Base-by-base conservation (phyloP, 2,888 invertebrate genomes). In the Cephus nigrinus region DNA sequence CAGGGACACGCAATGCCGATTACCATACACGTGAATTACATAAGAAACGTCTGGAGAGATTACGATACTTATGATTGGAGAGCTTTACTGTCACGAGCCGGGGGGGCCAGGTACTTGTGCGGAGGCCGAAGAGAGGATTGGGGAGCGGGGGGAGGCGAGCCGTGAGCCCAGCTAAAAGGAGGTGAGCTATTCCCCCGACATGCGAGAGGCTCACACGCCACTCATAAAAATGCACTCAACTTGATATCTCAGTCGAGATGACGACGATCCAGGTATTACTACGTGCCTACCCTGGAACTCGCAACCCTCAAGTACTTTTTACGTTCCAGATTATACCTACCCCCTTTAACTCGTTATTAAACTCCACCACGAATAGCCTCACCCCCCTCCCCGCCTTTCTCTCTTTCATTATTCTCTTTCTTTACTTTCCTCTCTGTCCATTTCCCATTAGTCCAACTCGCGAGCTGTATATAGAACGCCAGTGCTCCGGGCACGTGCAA, bases 11-110 rank as follows among this genome's bases (percentile, higher is more conserved):
- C 89, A 85, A 88, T 84, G 82, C 80, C 85, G 82, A 86, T 85
- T 87, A 84, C 79, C 84, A 85, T 88, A 86, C 88, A 88, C 88
- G 88, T 87, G 90, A 88, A 90, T 89, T 89, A 88, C 88, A 86
- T 88, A 89, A 89, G 87, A 79, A 84, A 84, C 84, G 84, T 86
- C 84, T 86, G 83, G 84, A 87, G 40, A 40, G 88, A 89, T 88
- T 88, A 88, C 86, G 87, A 88, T 88, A 86, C 69, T 86, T 87
- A 79, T 85, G 86, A 88, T 87, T 85, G 85, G 87, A 88, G 86
- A 87, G 86, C 81, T 82, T 40, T 15, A 15, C 83, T 84, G 88
- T 88, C 87, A 83, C 87, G 88, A 84, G 86, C 80, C 76, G 81
- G 84, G 82, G 84, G 82, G 82, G 81, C 82, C 69, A 73, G 72